phyloP scores from a whole-genome alignment of 2,888 invertebrate species.

The Aleiodes leptofemur region DNA sequence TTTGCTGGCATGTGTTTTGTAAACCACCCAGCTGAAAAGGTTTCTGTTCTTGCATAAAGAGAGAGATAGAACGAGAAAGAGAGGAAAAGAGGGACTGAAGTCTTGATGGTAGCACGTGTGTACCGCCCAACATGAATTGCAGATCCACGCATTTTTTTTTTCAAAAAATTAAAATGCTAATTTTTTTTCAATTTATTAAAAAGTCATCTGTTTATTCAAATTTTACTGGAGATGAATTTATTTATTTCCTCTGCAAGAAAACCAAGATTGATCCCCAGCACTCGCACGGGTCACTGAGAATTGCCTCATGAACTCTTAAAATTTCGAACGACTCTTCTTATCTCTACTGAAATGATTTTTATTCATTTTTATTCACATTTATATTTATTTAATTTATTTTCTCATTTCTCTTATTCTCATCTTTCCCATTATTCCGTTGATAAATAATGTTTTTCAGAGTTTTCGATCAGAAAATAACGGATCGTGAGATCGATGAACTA shows the following conservation, averaged over 20 bases:
- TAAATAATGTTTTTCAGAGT: neutral
- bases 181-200: neutral
- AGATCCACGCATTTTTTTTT: slow-evolving; percentile 30
- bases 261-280: slow-evolving; percentile 44
- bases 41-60: slow-evolving; percentile 35
- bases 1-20: slow-evolving; percentile 54
- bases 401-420: neutral
- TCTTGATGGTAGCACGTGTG: slow-evolving; percentile 44
- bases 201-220: neutral
- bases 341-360: slow-evolving; percentile 12
- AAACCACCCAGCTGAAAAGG: slow-evolving; percentile 46
- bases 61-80: neutral
- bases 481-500: slow-evolving; percentile 40
- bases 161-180: neutral
- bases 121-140: slow-evolving; percentile 19
- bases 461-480: neutral
- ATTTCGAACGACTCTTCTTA: slow-evolving; percentile 48
- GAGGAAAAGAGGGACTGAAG: slow-evolving; percentile 2
- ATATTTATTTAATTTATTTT: slow-evolving; percentile 6
- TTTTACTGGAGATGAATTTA: neutral
- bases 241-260: slow-evolving; percentile 26
- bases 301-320: slow-evolving; percentile 52
- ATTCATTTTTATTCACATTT: neutral
- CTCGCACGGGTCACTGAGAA: slow-evolving; percentile 53
- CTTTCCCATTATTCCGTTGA: neutral